A percentile compares a stretch with the other conserved stretches of the same genome.
Evolutionary conservation across 1,140 invertebrate species (phyloP).

Genomic region (Pseudachorutes palmiensis): DNA sequence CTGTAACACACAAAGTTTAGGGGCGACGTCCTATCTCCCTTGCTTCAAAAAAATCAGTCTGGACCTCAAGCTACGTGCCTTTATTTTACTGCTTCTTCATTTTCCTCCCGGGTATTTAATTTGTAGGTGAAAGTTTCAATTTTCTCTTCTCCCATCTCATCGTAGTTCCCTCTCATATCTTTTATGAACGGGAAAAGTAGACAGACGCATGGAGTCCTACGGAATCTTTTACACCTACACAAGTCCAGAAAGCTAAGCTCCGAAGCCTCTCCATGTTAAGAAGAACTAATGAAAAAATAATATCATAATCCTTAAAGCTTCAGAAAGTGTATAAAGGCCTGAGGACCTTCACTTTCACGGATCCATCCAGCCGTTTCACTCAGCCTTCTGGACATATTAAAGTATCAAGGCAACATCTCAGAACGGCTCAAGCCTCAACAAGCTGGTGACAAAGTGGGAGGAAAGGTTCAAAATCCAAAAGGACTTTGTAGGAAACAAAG

Average conservation of each 20-base stretch:
- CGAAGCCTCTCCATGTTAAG: neutral
- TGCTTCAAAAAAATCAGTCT: neutral
- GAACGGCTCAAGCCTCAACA: no score
- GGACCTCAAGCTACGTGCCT: neutral
- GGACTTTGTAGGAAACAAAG: neutral
- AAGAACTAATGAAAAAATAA: conserved; percentile 10
- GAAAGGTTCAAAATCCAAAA: neutral
- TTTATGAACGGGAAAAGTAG: neutral
- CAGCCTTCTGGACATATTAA: neutral
- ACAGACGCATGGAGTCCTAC: neutral
- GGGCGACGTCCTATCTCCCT: no score
- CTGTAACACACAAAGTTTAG: neutral
- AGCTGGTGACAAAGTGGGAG: neutral
- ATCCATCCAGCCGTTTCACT: neutral
- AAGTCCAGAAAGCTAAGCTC: neutral
- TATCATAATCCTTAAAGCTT: conserved; percentile 9
- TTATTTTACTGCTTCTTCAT: conserved; percentile 11
- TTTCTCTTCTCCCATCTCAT: neutral
- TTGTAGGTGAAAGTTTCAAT: conserved; percentile 4
- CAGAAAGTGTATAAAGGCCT: neutral
- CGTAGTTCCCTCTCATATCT: neutral
- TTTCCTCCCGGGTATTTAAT: conserved; percentile 11
- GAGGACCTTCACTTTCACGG: neutral
- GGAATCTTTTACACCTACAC: neutral
- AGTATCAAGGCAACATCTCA: neutral